phyloP scores from a whole-genome alignment of 2,113 vertebrate genomes.

The Myotis yumanensis region DNA sequence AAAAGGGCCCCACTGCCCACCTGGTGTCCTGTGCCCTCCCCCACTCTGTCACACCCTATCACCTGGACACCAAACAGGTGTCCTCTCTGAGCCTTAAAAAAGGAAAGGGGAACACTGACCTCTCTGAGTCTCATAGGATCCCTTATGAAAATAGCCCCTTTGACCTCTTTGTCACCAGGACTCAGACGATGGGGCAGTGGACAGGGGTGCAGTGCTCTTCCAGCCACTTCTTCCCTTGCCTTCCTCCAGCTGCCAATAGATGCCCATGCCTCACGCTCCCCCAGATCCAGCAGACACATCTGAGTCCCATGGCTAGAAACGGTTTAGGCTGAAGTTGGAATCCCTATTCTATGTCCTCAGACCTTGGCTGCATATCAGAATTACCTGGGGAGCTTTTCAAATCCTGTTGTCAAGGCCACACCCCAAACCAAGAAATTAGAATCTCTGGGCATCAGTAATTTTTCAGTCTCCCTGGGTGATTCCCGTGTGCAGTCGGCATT shows the following conservation, averaged over 20 bases:
- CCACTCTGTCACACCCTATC: neutral
- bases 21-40: neutral
- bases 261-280: neutral
- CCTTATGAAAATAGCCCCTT: neutral
- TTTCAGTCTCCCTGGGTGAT: neutral
- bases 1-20: neutral
- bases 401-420: neutral
- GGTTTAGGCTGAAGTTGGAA: neutral
- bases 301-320: neutral
- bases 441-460: slow-evolving; percentile 26
- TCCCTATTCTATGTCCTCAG: neutral
- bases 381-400: neutral
- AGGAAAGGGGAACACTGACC: neutral
- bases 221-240: neutral
- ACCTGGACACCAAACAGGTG: neutral
- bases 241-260: neutral
- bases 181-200: neutral
- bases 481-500: neutral
- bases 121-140: neutral
- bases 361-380: neutral
- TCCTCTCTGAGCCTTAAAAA: too few relatives aligned
- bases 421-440: slow-evolving; percentile 1
- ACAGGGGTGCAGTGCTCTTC: neutral
- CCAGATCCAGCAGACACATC: neutral
- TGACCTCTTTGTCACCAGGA: neutral